phyloP scores from a whole-genome alignment of 2,888 invertebrate species.

The Platynereis dumerilii region DNA sequence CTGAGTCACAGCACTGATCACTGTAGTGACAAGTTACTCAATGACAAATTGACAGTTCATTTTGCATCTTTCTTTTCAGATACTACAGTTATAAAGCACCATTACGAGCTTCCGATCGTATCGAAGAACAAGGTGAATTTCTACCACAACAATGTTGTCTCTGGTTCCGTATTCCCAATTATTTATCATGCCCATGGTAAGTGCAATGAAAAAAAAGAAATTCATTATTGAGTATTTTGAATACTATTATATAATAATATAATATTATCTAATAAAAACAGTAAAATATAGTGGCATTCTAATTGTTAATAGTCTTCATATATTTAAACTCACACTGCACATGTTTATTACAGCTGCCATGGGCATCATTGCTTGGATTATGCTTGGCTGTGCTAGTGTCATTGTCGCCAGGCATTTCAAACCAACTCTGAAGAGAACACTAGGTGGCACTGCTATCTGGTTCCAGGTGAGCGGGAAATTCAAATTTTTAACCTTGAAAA shows the following conservation, averaged over 20 bases:
- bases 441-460: constrained; percentile 88
- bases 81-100: constrained; percentile 9
- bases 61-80: constrained; percentile 8
- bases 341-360: constrained; percentile 39
- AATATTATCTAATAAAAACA: too few species aligned
- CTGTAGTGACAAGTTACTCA: too few species aligned
- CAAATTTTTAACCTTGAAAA: too few species aligned
- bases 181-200: constrained; percentile 42
- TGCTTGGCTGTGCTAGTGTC: constrained; percentile 40
- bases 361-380: constrained; percentile 44
- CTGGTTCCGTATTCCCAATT: constrained; percentile 10
- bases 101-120: constrained; percentile 16
- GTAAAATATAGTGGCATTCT: too few species aligned
- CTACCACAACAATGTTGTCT: background rate
- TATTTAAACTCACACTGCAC: too few species aligned
- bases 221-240: too few species aligned
- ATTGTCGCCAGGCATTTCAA: constrained; percentile 43
- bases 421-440: constrained; percentile 47
- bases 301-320: too few species aligned
- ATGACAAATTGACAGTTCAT: too few species aligned
- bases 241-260: too few species aligned
- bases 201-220: constrained; percentile 2
- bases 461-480: constrained; percentile 74
- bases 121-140: constrained; percentile 13
- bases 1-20: too few species aligned